Evolutionary conservation across 2,888 invertebrate species (phyloP).

Genomic region (Drosophila imparisetae): DNA sequence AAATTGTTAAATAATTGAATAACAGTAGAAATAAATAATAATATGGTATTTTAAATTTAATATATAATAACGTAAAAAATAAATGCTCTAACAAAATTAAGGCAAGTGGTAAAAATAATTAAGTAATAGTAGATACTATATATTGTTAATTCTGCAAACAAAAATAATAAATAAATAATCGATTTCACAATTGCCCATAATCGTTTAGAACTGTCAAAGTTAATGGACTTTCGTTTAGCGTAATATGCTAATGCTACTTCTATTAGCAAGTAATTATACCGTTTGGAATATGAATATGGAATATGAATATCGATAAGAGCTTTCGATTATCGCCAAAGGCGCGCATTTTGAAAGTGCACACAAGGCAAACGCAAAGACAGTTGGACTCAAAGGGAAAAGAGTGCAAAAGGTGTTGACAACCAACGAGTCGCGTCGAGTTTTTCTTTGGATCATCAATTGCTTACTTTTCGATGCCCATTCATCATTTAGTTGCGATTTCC

Average conservation of each 20-base stretch:
- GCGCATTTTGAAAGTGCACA: neutral
- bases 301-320: neutral
- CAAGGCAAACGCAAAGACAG: neutral
- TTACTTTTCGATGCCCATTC: constrained; percentile 21
- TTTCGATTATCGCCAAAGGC: neutral
- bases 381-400: constrained; percentile 1
- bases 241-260: neutral
- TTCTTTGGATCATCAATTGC: constrained; percentile 17
- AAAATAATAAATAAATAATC: neutral
- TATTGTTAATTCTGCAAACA: neutral
- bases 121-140: neutral
- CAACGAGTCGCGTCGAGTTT: constrained; percentile 7
- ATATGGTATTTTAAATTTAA: neutral
- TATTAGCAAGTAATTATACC: neutral
- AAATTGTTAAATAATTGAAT: neutral
- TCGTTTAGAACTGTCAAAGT: neutral
- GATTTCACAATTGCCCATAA: neutral
- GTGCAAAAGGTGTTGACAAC: constrained; percentile 4
- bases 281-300: neutral
- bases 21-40: neutral
- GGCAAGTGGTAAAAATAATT: neutral
- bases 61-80: neutral
- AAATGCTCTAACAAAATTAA: neutral
- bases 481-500: constrained; percentile 26
- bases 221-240: neutral